Evolutionary conservation across 2,113 vertebrate genomes (phyloP), one percentile per base, ranked within the genome.

Genomic region (Amazona guildingii): DNA sequence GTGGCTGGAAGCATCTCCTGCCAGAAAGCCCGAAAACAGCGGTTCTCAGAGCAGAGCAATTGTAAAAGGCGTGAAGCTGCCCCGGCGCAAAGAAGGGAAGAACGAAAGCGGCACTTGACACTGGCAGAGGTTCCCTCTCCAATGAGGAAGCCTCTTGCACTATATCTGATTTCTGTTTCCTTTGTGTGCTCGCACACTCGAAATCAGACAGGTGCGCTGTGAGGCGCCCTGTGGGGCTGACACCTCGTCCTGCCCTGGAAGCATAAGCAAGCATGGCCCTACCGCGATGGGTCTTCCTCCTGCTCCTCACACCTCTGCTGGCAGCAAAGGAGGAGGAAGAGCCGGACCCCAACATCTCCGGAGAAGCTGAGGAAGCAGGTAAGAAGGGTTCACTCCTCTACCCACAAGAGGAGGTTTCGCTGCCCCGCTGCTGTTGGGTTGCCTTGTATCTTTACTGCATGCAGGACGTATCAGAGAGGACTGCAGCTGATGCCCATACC

Each of bases 301-400:
- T 89, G 61, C 17, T 93, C 49, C 44, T 96, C 49, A 28, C 13
- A 39, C 19, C 49, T 68, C 69, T 84, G 39, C 48, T 79, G 29
- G 66, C 80, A 79, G 77, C 13, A 31, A 19, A 17, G 21, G 7
- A 12, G 15, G 0, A 0, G n/a, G 18, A 8, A 23, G 24, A 33
- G 0, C 0, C 1, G 0, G 5, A 23, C 25, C 1, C 1, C 10
- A 4, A 4, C 1, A 1, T 0, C 6, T 1, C 4, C 0, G 3
- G 35, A 81, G n/a, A 63, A 43, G 0, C 0, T 1, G 20, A 7
- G 44, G 28, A 25, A 61, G 12, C 3, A 76, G 94, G 96, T 96
- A 95, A 88, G 83, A 54, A 33, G 11, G 19, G 8, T 21, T 75
- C 1, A 0, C 25, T 90, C 33, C 17, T 86, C 54, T 67, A 7